phyloP scores from a whole-genome alignment of 1,140 invertebrate genomes.

The Laupala kohalensis region DNA sequence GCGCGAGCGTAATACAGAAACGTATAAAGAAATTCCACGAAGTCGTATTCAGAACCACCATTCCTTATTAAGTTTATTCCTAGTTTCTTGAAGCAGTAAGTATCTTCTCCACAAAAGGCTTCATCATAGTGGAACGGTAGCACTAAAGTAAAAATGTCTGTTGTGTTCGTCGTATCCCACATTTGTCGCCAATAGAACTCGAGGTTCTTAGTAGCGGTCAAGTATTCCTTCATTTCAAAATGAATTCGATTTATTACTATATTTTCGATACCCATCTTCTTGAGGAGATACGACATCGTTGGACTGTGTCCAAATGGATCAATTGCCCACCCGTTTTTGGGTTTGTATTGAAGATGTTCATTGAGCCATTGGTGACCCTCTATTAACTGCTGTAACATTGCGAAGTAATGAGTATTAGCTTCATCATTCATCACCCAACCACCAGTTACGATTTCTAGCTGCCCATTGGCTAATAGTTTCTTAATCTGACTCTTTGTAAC shows the following conservation, averaged over 20 bases:
- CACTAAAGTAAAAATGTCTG: constrained; percentile 88
- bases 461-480: constrained; percentile 45
- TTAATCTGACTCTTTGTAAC: constrained; percentile 55
- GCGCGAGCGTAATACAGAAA: constrained; percentile 46
- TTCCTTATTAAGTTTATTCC: too few relatives aligned
- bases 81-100: too few relatives aligned
- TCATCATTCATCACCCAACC: constrained; percentile 99
- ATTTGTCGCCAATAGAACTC: constrained; percentile 91
- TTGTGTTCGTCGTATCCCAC: constrained; percentile 72
- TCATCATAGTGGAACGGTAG: constrained; percentile 99
- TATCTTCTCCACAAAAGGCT: constrained; percentile 32
- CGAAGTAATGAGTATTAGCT: constrained; percentile 82
- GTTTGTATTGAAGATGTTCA: constrained; percentile 63
- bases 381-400: constrained; percentile 79
- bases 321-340: constrained; percentile 75
- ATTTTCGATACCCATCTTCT: constrained; percentile 70
- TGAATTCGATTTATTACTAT: constrained; percentile 89
- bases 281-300: constrained; percentile 77
- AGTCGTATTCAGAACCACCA: too few relatives aligned
- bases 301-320: constrained; percentile 91
- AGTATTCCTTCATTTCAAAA: constrained; percentile 86
- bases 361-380: constrained; percentile 92
- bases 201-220: constrained; percentile 66
- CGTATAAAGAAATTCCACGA: too few relatives aligned
- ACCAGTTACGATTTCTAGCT: constrained; percentile 77